Evolutionary conservation across 2,797 vertebrate genomes (phyloP), one percentile per base, ranked within the genome.

Genomic region (Antrozous pallidus): DNA sequence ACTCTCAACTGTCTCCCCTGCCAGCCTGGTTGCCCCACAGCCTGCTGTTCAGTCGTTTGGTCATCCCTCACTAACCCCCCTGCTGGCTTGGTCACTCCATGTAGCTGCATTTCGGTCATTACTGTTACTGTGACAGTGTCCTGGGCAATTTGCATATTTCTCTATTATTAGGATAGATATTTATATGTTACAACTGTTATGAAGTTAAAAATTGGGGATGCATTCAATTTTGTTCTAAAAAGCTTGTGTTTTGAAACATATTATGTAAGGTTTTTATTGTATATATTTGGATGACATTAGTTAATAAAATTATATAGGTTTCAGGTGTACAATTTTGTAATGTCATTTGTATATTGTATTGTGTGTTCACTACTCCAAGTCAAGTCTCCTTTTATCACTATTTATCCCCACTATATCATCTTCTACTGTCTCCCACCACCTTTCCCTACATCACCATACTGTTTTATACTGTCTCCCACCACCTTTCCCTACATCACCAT

Each of bases 191-290:
- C 9, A 91, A 56, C 31, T n/a, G 3, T 33, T 47, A 13, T 45
- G 28, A 71, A 69, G n/a, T 81, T 54, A 67, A 58, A 82, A 78
- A 17, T 69, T 86, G 54, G 42, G 26, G 49, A 61, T 61, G 38
- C 26, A 28, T 9, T 17, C 8, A 74, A 58, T 18, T 33, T 73
- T 87, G 22, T 65, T 61, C 83, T 45, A 13, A 49, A 77, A 80
- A 67, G 14, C 5, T 75, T 61, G 26, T 20, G 0, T 45, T 88
- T 31, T 54, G 20, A 83, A 49, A 78, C 9, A 36, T 69, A 45
- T n/a, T 95, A 63, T 86, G 13, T 82, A 86, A 47, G 70, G 58
- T 45, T 94, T 45, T 33, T 65, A 77, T 51, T 51, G 74, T 24
- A 51, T 51, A 51, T 51, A 51, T 77, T 51, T 12, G 20, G n/a